Evolutionary conservation across 2,888 invertebrate species (phyloP), one percentile per base, ranked within the genome.

Genomic region (Bimastos eiseni): DNA sequence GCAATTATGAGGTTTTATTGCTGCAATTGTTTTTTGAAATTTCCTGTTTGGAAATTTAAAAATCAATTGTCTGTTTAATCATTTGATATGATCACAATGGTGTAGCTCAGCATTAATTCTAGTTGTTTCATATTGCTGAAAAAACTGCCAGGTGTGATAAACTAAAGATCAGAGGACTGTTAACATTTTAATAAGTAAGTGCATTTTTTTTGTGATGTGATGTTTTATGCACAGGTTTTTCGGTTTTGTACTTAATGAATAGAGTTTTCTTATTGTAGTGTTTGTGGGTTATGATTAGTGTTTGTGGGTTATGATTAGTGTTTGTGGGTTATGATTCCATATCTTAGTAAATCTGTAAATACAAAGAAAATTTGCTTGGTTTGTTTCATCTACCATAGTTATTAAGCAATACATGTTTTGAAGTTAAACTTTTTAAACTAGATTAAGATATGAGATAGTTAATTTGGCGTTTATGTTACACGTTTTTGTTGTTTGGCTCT

Each of bases 261-360:
- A 86, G 86, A 86, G 86, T 86, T 86, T 86, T 86, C 37, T n/a
- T 86, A 86, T 36, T 86, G 86, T 86, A 86, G 37, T 36, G 36
- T 86, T 86, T 86, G 34, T 86, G 86, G 86, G 36, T 86, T 34
- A 36, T 36, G 37, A 36, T 86, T 86, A n/a, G n/a, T n/a, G n/a
- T n/a, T n/a, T n/a, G n/a, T n/a, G n/a, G n/a, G n/a, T n/a, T n/a
- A n/a, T n/a, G n/a, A n/a, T n/a, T 86, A 86, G 37, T 36, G 36
- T 86, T 86, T 86, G 34, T 86, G 86, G 86, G 36, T 86, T 34
- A 36, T 36, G 37, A 36, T 86, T 86, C 36, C 34, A 37, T 86
- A 37, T 86, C 70, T 30, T 86, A 37, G 36, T 34, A 36, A 86
- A 34, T 86, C 37, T 86, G 86, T 86, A 86, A 34, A 86, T 86